Evolutionary conservation across 2,888 invertebrate species (phyloP).

Genomic region (Agrotis exclamationis): DNA sequence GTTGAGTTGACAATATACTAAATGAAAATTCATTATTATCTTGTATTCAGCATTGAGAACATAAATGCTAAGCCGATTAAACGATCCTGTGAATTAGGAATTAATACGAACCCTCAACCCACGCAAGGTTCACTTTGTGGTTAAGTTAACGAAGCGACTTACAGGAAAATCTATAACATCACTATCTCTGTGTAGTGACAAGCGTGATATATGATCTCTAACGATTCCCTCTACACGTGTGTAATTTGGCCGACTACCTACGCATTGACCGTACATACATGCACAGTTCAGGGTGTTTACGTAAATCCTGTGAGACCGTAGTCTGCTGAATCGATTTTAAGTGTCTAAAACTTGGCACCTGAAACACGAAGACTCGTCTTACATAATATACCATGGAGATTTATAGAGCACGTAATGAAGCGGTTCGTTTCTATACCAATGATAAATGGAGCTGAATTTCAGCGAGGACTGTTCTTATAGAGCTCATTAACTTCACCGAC

Average conservation of each 20-base stretch:
- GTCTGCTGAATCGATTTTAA: conserved; percentile 48
- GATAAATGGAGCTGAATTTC: conserved; percentile 53
- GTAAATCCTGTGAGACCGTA: conserved; percentile 36
- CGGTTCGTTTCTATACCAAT: conserved; percentile 50
- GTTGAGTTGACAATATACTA: conserved; percentile 15
- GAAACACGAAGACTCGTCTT: conserved; percentile 34
- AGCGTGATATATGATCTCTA: conserved; percentile 35
- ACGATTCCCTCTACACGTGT: conserved; percentile 16
- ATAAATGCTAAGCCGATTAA: background rate
- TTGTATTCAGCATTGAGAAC: conserved; percentile 25
- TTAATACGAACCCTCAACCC: background rate
- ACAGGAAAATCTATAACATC: conserved; percentile 33
- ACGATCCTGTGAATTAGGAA: background rate
- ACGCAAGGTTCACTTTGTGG: conserved; percentile 15
- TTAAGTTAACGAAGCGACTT: conserved; percentile 32
- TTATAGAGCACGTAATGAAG: conserved; percentile 54
- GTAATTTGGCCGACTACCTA: conserved; percentile 41
- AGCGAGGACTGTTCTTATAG: conserved; percentile 39
- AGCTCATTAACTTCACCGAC: conserved; percentile 46
- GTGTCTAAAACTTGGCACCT: conserved; percentile 46
- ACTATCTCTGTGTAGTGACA: conserved; percentile 41
- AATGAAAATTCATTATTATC: conserved; percentile 15
- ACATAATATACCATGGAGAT: conserved; percentile 49
- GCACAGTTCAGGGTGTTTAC: conserved; percentile 31
- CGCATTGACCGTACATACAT: conserved; percentile 29